Percentiles rank a stretch among this genome's conserved stretches.
Conservation (phyloP, 2,888 invertebrate species). For the Dioctria linearis region DNA sequence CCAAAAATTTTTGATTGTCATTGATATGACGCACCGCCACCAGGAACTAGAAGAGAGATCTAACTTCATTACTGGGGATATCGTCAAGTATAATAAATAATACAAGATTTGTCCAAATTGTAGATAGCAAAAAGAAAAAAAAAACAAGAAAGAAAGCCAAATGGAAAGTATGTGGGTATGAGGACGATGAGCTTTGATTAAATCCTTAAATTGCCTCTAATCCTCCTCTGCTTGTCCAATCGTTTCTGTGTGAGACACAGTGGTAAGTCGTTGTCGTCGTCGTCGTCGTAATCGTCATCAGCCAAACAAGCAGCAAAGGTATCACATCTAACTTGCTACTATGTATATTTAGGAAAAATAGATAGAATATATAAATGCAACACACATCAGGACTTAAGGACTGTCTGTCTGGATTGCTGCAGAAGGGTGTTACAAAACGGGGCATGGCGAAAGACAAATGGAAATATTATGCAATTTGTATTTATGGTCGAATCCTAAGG, state of each 20-base stretch:
- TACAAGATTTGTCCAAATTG: neutral
- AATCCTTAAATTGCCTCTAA: conserved; percentile 56
- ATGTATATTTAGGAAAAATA: too few relatives aligned
- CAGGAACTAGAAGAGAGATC: neutral
- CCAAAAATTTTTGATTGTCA: conserved; percentile 1
- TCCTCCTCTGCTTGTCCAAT: conserved; percentile 53
- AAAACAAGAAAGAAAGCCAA: neutral
- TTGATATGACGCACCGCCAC: conserved; percentile 1
- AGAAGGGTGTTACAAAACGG: neutral
- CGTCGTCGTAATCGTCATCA: neutral
- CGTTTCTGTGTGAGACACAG: conserved; percentile 14
- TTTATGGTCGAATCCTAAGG: conserved; percentile 54
- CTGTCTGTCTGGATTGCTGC: conserved; percentile 5
- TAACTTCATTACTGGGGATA: neutral
- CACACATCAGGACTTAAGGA: neutral
- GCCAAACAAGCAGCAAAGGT: too few relatives aligned
- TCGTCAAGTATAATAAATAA: neutral
- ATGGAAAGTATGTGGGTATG: too few relatives aligned
- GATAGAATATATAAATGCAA: neutral
- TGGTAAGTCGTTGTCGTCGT: neutral
- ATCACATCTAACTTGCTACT: too few relatives aligned
- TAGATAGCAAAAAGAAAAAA: neutral
- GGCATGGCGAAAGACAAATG: conserved; percentile 53
- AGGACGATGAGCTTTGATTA: conserved; percentile 46
- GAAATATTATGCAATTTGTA: conserved; percentile 59